phyloP scores from a whole-genome alignment of 1,140 invertebrate species.

The Globodera rostochiensis region DNA sequence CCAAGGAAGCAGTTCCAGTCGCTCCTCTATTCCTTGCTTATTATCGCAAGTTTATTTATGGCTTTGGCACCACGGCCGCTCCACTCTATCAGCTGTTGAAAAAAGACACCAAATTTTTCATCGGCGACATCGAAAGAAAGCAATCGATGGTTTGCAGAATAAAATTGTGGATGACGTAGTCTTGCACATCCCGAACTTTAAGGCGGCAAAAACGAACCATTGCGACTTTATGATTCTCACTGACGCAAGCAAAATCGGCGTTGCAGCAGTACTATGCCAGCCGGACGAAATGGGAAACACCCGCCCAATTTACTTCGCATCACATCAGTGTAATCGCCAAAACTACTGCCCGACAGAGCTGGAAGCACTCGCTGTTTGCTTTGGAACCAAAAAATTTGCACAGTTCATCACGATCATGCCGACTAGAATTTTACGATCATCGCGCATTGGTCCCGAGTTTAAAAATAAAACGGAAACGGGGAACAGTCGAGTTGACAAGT shows the following conservation, averaged over 20 bases:
- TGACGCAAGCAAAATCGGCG: conserved; percentile 16
- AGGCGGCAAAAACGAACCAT: not conserved
- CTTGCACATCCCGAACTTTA: conserved; percentile 1
- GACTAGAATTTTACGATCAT: not conserved
- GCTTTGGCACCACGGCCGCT: conserved; percentile 24
- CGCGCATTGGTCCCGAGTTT: not conserved
- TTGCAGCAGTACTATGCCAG: conserved; percentile 10
- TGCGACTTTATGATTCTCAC: not conserved
- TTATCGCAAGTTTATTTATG: too few species aligned
- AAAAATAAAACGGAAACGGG: conserved; percentile 1
- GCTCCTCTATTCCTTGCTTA: not conserved
- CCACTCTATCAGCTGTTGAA: conserved; percentile 17
- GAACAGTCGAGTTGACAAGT: conserved; percentile 1
- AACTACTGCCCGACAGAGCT: conserved; percentile 13
- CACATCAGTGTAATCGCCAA: not conserved
- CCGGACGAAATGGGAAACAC: not conserved
- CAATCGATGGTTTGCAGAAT: conserved; percentile 44
- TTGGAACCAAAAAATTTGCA: not conserved
- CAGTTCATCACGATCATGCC: not conserved
- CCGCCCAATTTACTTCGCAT: conserved; percentile 21
- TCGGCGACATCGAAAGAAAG: conserved; percentile 25
- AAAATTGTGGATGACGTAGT: not conserved
- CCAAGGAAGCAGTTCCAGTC: not conserved
- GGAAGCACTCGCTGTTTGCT: not conserved
- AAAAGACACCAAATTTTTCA: conserved; percentile 29